Percentiles rank a stretch among this genome's conserved stretches.
phyloP scores from a whole-genome alignment of 2,888 invertebrate genomes.

The Steinernema carpocapsae region DNA sequence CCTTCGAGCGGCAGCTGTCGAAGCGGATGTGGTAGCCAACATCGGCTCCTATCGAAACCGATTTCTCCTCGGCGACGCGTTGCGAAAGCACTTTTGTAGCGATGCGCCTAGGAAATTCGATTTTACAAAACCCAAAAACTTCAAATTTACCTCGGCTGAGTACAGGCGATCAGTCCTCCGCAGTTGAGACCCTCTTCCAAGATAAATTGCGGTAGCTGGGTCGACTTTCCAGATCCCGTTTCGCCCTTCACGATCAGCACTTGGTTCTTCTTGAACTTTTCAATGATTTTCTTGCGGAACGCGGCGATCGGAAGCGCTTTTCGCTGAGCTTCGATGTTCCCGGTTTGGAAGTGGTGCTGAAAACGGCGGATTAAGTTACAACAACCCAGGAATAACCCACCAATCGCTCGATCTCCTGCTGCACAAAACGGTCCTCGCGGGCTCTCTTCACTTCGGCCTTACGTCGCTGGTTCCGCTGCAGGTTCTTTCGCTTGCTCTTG shows the following conservation, averaged over 20 bases:
- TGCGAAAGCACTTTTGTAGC: slow-evolving; percentile 79
- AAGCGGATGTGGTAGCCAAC: slow-evolving; percentile 85
- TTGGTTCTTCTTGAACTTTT: slow-evolving; percentile 78
- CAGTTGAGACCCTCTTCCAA: slow-evolving; percentile 71
- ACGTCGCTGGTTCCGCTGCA: not conserved
- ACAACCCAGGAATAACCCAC: not conserved
- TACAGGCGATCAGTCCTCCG: slow-evolving; percentile 80
- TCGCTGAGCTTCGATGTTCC: not conserved
- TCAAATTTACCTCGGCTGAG: slow-evolving; percentile 76
- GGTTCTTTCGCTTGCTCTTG: not conserved
- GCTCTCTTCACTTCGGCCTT: not conserved
- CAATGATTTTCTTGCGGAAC: slow-evolving; percentile 74
- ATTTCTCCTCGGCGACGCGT: slow-evolving; percentile 61
- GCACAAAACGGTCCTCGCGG: not conserved
- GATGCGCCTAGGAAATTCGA: slow-evolving; percentile 75
- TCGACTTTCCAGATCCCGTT: slow-evolving; percentile 95
- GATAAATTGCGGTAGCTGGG: slow-evolving; percentile 83
- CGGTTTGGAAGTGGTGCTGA: slow-evolving; percentile 1
- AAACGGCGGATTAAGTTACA: not conserved
- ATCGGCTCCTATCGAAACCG: slow-evolving; percentile 50
- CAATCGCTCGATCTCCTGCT: not conserved
- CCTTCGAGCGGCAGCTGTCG: slow-evolving; percentile 70
- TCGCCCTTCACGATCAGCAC: slow-evolving; percentile 89
- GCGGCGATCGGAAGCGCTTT: not conserved
- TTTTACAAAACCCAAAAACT: not conserved